These are phyloP conservation scores for Tryphoninae sp. DNA, from an alignment of 2,888 invertebrate genomes.

Conservation along the genomic window DNA sequence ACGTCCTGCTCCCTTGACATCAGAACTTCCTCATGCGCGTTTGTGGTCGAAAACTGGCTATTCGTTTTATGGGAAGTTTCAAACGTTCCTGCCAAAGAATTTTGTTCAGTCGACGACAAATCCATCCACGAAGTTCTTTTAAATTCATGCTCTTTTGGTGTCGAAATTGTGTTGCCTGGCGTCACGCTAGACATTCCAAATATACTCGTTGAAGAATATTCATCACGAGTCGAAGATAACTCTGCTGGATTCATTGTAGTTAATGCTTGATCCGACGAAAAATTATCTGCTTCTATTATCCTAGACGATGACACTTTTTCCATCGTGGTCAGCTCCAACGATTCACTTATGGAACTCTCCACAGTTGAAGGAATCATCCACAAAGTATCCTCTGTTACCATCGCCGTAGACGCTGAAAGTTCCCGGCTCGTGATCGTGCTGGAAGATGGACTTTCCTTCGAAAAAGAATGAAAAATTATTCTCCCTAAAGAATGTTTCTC, in stretches of 20 bases:
- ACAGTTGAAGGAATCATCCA: not conserved
- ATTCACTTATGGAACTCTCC: not conserved
- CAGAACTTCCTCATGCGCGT: not conserved
- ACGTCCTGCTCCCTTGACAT: not conserved
- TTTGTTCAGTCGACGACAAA: not conserved
- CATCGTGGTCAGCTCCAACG: not conserved
- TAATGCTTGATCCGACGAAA: not conserved
- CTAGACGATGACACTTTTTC: not conserved
- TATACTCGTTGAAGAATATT: slow-evolving; percentile 5
- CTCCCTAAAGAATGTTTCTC: not conserved
- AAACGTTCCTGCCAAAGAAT: not conserved
- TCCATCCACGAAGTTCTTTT: not conserved
- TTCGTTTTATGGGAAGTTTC: not conserved
- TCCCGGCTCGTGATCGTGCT: not conserved
- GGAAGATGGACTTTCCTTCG: not conserved
- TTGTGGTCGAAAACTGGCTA: not conserved
- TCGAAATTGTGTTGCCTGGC: not conserved
- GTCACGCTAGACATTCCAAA: not conserved
- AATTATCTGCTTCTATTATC: not conserved
- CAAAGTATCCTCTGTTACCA: not conserved
- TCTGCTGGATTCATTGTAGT: not conserved
- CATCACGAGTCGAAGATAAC: not conserved
- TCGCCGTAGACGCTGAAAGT: not conserved
- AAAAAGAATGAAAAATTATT: not conserved
- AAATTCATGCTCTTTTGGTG: not conserved